Conservation (phyloP, 2,113 vertebrate genomes). For the Symphodus melops region DNA sequence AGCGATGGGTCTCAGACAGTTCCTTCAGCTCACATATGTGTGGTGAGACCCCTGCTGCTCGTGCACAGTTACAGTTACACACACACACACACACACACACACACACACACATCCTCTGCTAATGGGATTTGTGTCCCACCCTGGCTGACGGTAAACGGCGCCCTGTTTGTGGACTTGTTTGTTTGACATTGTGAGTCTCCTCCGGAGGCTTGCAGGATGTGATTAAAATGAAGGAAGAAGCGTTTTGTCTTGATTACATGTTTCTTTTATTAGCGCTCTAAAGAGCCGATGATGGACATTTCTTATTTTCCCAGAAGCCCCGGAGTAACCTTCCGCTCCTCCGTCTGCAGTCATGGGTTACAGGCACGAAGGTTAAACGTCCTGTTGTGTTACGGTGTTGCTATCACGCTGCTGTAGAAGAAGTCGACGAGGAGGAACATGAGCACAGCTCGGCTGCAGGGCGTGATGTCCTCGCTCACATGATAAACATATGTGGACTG, state of each 20-base stretch:
- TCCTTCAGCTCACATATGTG: background rate
- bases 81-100: background rate
- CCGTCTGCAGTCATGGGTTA: conserved; percentile 28
- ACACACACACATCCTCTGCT: background rate
- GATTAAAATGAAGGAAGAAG: conserved; percentile 48
- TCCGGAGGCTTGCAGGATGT: conserved; percentile 13
- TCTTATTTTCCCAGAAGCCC: conserved; percentile 40
- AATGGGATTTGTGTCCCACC: background rate
- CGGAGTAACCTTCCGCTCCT: conserved; percentile 9
- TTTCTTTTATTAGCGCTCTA: conserved; percentile 38
- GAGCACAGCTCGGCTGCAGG: conserved; percentile 8
- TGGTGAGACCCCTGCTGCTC: background rate
- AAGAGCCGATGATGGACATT: conserved; percentile 41
- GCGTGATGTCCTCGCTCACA: background rate
- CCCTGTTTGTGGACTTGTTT: conserved; percentile 19
- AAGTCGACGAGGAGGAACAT: conserved; percentile 1
- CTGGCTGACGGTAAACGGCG: background rate
- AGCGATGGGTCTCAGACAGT: conserved; percentile 6
- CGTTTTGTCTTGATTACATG: conserved; percentile 46
- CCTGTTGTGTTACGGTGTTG: conserved; percentile 40
- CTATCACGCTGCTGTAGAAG: conserved; percentile 24
- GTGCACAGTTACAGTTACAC: conserved; percentile 3
- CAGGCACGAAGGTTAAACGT: conserved; percentile 9
- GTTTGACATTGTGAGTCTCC: background rate
- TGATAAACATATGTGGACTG: background rate